Base-by-base conservation (phyloP, 2,888 invertebrate species). In the Trichogramma evanescens region DNA sequence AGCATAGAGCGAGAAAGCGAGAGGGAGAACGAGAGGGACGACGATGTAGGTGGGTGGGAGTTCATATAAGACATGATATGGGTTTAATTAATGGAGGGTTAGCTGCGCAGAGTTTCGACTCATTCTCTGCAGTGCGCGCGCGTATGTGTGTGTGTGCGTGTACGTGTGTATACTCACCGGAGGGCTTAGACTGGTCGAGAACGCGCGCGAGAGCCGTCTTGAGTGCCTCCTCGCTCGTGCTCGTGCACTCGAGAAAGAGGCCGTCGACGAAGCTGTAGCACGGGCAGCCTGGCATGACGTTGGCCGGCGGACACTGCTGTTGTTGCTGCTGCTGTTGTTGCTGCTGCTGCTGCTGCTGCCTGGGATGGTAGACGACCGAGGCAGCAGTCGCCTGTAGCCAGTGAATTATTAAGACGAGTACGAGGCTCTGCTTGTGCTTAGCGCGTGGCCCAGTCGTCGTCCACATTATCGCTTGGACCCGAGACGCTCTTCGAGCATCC, bases 181-280 rank as follows among this genome's bases (percentile, higher is more conserved):
- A 81, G 43, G 84, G 81, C 48, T 82, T 82, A 69, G 83, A 83
- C 72, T 88, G 85, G 74, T 86, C 84, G 69, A 87, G 64, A 45
- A 77, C 74, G 51, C 73, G 72, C 56, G 72, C 83, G 69, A 93
- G 80, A 48, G 91, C 88, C 69, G 83, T 83, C 75, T 86, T 86
- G 68, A 93, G 83, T 53, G 89, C 87, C 65, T 83, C 82, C 50
- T 89, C 85, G 57, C 89, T 89, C 50, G 91, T 90, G 56, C 89
- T 89, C 49, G 92, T 90, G 77, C 93, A 94, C 79, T 94, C 93
- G 72, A 94, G 83, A 80, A 91, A 92, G 65, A 94, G 83, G 63
- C 92, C 93, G 81, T 93, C 92, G 80, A 93, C 93, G 79, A 93
- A 91, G 78, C 91, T 91, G 82, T 93, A 93, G 80, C 94, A 95